These are phyloP conservation scores for Drosophila lini DNA, from an alignment of 1,140 invertebrate species.

Conservation along the genomic window DNA sequence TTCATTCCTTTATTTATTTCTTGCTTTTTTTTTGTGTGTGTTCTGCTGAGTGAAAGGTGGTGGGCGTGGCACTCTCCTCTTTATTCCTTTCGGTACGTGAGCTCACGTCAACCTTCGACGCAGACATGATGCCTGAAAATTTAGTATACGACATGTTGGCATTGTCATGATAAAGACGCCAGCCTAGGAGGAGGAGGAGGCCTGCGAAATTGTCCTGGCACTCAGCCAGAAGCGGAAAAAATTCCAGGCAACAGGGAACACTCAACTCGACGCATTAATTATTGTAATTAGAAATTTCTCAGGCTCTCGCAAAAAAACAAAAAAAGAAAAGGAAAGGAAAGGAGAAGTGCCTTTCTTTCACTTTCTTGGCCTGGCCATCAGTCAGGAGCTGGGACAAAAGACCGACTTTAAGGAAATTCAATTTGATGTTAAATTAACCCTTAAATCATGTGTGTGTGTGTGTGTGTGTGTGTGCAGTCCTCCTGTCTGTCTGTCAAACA, in stretches of 20 bases:
- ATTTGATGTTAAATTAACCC: slow-evolving; percentile 72
- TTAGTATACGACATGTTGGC: slow-evolving; percentile 60
- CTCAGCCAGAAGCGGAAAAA: slow-evolving; percentile 29
- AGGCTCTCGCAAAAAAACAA: slow-evolving; percentile 34
- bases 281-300: slow-evolving; percentile 77
- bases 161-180: slow-evolving; percentile 57
- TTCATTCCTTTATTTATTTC: slow-evolving; percentile 8
- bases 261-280: slow-evolving; percentile 66
- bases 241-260: slow-evolving; percentile 34
- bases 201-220: slow-evolving; percentile 45
- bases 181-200: slow-evolving; percentile 4
- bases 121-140: slow-evolving; percentile 58
- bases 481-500: slow-evolving; percentile 48
- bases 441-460: slow-evolving; percentile 52
- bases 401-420: slow-evolving; percentile 49
- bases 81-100: slow-evolving; percentile 37
- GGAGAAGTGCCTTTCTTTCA: slow-evolving; percentile 39
- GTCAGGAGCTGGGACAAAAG: slow-evolving; percentile 20
- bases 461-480: not conserved
- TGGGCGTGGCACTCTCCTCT: slow-evolving; percentile 10
- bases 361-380: slow-evolving; percentile 47
- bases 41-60: not conserved
- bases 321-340: not conserved
- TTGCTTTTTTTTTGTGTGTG: not conserved
- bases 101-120: slow-evolving; percentile 51